Evolutionary conservation across 2,888 invertebrate species (phyloP), one percentile per base, ranked within the genome.

Genomic region (Eremobia ochroleuca): DNA sequence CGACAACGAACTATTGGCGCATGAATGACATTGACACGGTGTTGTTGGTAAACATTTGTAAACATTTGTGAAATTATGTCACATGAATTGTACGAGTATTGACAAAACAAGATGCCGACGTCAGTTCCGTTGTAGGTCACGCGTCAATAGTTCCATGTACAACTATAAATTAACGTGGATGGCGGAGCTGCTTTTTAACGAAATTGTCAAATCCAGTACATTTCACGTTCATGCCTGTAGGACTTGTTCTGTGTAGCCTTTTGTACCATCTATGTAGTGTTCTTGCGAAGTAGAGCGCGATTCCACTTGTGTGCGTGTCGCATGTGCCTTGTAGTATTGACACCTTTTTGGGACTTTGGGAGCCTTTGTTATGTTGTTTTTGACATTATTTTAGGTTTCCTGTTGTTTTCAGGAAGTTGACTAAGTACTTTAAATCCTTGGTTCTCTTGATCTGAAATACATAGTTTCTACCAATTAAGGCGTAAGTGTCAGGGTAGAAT

Each of bases 401-500:
- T 81, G 67, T 79, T 79, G n/a, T 62, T 70, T 73, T 62, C 37
- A 37, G 21, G 13, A 43, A 65, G 49, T 43, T 52, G 65, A 59
- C 18, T 58, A 28, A 6, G 8, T 34, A 34, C 25, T 28, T 59
- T 5, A n/a, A 21, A 28, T 31, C 18, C 1, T 2, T 43, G 58
- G 13, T 55, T 31, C 15, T n/a, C 8, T n/a, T 13, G 37, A 59
- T 43, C 34, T n/a, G 71, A 71, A n/a, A 37, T 28, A 25, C 18
- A 46, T 11, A 28, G 6, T 46, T 25, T 66, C 31, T 31, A 31
- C 28, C 13, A 43, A 5, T 4, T 25, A 52, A 25, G 21, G 8
- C 3, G 49, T 21, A 49, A 8, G 3, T 21, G 21, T 21, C 8
- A 8, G 8, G 21, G n/a, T n/a, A n/a, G n/a, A n/a, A n/a, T n/a